These are phyloP conservation scores for Gallinago jamesoni DNA, from an alignment of 2,113 vertebrate species.

Conservation along the genomic window DNA sequence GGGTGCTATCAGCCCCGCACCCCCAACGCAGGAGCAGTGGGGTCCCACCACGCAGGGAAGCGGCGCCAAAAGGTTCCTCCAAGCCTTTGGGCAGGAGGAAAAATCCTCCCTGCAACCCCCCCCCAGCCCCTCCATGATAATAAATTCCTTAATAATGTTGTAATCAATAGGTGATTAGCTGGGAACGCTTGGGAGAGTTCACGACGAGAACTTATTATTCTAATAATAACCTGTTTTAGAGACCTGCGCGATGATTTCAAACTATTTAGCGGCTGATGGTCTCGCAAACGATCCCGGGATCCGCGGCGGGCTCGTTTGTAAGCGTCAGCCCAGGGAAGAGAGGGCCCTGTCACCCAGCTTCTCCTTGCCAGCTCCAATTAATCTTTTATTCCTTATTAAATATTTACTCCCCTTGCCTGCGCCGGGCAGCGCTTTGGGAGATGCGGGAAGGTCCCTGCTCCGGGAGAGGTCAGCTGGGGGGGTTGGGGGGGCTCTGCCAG, in stretches of 20 bases:
- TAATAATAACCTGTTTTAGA: not conserved
- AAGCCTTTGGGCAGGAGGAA: not conserved
- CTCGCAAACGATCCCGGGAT: not conserved
- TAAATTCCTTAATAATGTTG: not conserved
- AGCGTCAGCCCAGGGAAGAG: not conserved
- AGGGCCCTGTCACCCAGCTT: not conserved
- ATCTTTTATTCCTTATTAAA: slow-evolving; percentile 27
- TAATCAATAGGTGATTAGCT: slow-evolving; percentile 24
- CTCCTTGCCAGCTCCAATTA: not conserved
- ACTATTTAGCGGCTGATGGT: not conserved
- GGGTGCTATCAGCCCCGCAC: too few relatives aligned
- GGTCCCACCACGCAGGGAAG: not conserved
- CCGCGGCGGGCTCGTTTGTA: not conserved
- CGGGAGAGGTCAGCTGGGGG: not conserved
- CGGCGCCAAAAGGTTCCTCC: not conserved
- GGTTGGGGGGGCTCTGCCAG: not conserved
- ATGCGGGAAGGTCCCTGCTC: not conserved
- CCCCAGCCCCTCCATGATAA: not conserved
- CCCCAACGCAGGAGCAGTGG: not conserved
- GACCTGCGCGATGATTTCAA: not conserved
- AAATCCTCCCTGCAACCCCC: not conserved
- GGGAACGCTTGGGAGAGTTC: not conserved
- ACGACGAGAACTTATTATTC: not conserved
- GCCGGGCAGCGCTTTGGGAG: not conserved
- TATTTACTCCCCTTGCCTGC: not conserved